Evolutionary conservation across 2,113 vertebrate genomes (phyloP), one percentile per base, ranked within the genome.

Genomic region (Otocyon megalotis): DNA sequence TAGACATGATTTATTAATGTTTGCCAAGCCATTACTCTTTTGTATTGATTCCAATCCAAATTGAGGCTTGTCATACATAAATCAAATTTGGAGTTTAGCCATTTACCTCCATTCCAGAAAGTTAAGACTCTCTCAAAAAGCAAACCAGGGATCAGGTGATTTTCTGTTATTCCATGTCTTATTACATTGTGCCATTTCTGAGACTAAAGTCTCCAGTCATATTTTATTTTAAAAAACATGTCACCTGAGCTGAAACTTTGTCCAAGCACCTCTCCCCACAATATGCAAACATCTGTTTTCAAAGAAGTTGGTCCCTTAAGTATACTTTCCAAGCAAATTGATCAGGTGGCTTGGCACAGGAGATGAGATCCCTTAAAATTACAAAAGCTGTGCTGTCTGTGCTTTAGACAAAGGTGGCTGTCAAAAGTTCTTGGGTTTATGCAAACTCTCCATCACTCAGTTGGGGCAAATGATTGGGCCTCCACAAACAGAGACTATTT

Each of bases 151-250:
- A 43, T 43, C 24, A 81, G 53, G 20, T 37, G 56, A 24, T 32
- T 82, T 71, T 37, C 56, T 86, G 79, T 79, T 84, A 58, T 83
- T 89, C 82, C 15, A 19, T 37, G 35, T 85, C 26, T 60, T 8
- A 37, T 88, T 81, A n/a, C 71, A 76, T 71, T 56, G n/a, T 32
- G 60, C 53, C 19, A n/a, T 88, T 87, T 79, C 37, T 60, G 50
- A 79, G 12, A 84, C n/a, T 30, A n/a, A 85, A 24, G n/a, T 54
- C 32, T 82, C 48, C 67, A n/a, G n/a, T 67, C 54, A 86, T 54
- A 90, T 60, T 96, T 88, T 67, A 81, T 90, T 69, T 62, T 26
- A 24, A 90, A 90, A 90, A 88, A 24, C 43, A 91, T 77, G 53
- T 88, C 26, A 24, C 30, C 82, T 81, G 26, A 67, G 69, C 17